Percentiles rank a stretch among this genome's conserved stretches.
Conservation (phyloP, 2,888 invertebrate species). For the Lepidochitona cinerea region DNA sequence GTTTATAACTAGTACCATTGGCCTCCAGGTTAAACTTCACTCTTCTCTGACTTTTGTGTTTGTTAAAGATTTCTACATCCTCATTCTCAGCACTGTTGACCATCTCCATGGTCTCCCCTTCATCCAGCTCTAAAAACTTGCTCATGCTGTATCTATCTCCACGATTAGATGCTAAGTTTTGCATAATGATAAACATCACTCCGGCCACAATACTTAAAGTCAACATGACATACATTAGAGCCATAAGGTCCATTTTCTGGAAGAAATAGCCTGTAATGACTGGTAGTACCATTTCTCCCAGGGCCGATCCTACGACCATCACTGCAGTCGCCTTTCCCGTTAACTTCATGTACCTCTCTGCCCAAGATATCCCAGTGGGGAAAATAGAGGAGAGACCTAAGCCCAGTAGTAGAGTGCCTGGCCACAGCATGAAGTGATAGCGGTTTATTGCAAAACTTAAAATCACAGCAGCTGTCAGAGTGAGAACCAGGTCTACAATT, state of each 20-base stretch:
- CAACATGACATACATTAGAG: constrained; percentile 68
- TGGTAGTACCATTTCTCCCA: constrained; percentile 71
- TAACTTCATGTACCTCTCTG: constrained; percentile 70
- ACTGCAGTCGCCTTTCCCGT: constrained; percentile 71
- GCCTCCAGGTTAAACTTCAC: background rate
- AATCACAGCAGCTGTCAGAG: constrained; percentile 62
- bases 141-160: background rate
- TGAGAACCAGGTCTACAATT: constrained; percentile 61
- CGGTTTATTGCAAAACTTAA: constrained; percentile 59
- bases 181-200: constrained; percentile 62
- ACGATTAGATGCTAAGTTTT: constrained; percentile 59
- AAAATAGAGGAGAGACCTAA: constrained; percentile 72
- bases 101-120: background rate
- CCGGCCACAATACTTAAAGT: constrained; percentile 51
- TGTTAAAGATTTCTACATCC: background rate
- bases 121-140: background rate
- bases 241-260: constrained; percentile 59
- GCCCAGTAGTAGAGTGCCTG: constrained; percentile 69
- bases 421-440: constrained; percentile 64
- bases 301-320: constrained; percentile 70
- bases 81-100: background rate
- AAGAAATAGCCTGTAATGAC: constrained; percentile 67
- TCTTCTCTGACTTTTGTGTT: background rate
- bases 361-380: constrained; percentile 72
- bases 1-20: background rate